Percentiles rank a stretch among this genome's conserved stretches.
Evolutionary conservation across 2,888 invertebrate species (phyloP).

Genomic region (Poecilobothrus nobilitatus): DNA sequence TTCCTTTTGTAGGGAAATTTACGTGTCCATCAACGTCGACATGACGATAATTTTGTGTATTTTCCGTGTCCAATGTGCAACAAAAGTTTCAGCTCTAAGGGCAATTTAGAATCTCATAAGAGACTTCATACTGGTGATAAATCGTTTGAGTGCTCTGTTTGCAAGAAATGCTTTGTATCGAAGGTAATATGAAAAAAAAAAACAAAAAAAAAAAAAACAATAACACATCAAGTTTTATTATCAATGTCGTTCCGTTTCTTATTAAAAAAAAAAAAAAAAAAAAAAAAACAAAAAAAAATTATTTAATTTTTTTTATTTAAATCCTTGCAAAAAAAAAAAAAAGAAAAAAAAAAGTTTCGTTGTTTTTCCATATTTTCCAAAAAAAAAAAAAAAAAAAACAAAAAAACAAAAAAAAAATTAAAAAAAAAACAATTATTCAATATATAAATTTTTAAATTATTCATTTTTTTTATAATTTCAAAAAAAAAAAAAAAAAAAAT

Average conservation of each 20-base stretch:
- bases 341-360: background rate
- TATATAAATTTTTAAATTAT: too few relatives aligned
- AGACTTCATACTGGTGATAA: constrained; percentile 6
- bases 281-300: too few relatives aligned
- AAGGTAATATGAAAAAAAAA: constrained; percentile 2
- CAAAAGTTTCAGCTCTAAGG: constrained; percentile 6
- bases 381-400: background rate
- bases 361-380: background rate
- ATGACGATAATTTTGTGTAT: constrained; percentile 3
- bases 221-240: background rate
- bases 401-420: background rate
- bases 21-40: constrained; percentile 1
- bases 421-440: background rate
- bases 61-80: constrained; percentile 6
- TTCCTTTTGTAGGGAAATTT: constrained; percentile 5
- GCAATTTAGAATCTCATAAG: constrained; percentile 6
- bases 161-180: constrained; percentile 6
- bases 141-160: constrained; percentile 4
- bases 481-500: too few relatives aligned
- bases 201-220: background rate
- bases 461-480: too few relatives aligned
- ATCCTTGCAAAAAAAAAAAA: background rate
- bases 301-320: background rate
- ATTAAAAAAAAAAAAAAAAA: background rate
- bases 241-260: constrained; percentile 2